Conservation (phyloP, 2,113 vertebrate genomes). For the Gopherus evgoodei region DNA sequence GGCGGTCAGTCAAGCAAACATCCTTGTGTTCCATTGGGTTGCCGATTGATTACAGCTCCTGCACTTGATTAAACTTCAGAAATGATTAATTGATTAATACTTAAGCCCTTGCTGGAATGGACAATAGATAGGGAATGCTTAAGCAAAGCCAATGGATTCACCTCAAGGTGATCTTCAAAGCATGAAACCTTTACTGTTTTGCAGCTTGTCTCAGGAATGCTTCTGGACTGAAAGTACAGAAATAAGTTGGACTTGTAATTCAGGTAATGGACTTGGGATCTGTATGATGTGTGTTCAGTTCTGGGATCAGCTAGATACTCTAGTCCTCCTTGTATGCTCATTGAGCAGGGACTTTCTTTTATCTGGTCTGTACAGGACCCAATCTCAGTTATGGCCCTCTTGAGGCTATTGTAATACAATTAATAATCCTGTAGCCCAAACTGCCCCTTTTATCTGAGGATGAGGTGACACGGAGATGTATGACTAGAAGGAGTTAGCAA, state of each 20-base stretch:
- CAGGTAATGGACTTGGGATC: background rate
- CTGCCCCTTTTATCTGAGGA: background rate
- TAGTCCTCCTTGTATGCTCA: background rate
- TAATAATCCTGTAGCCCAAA: background rate
- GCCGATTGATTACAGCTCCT: constrained; percentile 55
- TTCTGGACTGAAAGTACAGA: background rate
- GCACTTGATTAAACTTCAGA: constrained; percentile 76
- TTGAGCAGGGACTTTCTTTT: background rate
- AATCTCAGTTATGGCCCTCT: background rate
- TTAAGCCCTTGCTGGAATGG: background rate
- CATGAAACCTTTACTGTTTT: background rate
- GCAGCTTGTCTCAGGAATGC: background rate
- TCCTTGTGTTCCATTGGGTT: constrained; percentile 21
- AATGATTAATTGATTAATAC: constrained; percentile 70
- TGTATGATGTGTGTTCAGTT: background rate
- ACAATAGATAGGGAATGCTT: background rate
- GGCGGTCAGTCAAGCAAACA: constrained; percentile 54
- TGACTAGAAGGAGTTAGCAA: background rate
- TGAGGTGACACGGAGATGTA: background rate
- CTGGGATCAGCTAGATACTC: constrained; percentile 7
- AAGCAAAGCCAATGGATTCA: background rate
- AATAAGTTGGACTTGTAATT: constrained; percentile 17
- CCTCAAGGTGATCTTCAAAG: background rate
- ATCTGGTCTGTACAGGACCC: background rate
- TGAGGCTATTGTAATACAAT: background rate